phyloP scores from a whole-genome alignment of 2,113 vertebrate species.

The Leucoraja erinaceus region DNA sequence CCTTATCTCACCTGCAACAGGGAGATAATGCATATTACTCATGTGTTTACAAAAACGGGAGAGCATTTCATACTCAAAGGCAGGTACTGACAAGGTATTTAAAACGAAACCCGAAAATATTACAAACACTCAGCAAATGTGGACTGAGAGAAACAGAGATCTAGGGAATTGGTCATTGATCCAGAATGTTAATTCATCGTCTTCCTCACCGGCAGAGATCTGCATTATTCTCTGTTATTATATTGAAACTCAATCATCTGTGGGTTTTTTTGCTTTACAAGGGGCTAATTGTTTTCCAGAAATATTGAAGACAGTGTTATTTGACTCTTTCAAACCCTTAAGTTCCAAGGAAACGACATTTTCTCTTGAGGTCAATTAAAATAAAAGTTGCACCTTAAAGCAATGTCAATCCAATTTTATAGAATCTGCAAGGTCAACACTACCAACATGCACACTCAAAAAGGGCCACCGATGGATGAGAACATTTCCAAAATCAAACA shows the following conservation, averaged over 20 bases:
- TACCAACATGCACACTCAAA: background rate
- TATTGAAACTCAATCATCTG: no score
- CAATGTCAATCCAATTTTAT: background rate
- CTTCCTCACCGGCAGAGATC: no score
- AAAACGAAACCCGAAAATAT: no score
- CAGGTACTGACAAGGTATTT: background rate
- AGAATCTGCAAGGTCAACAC: background rate
- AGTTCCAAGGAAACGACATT: background rate
- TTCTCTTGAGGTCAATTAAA: background rate
- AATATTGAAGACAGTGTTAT: background rate
- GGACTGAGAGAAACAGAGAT: background rate
- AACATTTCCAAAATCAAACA: background rate
- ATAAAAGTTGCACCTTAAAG: background rate
- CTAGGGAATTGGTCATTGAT: background rate
- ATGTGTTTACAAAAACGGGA: background rate
- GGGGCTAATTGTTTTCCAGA: background rate
- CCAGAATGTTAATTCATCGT: no score
- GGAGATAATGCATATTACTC: background rate
- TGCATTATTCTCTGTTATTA: no score
- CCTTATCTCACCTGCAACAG: constrained; percentile 81
- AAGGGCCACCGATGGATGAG: background rate
- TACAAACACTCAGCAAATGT: no score
- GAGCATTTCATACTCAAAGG: background rate
- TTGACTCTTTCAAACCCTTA: background rate
- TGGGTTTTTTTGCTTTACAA: no score